A percentile compares a stretch with the other conserved stretches of the same genome.
Conservation (phyloP, 2,113 vertebrate genomes). For the Pontoporia blainvillei region DNA sequence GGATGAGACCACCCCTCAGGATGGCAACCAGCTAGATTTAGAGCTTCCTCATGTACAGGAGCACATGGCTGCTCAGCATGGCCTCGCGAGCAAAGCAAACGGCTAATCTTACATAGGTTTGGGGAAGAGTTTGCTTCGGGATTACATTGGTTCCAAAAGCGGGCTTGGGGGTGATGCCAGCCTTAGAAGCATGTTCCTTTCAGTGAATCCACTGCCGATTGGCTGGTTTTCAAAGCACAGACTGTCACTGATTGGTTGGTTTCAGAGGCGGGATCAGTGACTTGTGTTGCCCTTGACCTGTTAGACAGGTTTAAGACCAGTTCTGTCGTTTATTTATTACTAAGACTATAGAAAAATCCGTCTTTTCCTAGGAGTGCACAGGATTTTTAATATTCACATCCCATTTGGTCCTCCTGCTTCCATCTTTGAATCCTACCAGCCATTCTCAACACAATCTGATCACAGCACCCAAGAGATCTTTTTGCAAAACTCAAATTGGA, state of each 20-base stretch:
- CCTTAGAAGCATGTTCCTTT: neutral
- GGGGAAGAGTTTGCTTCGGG: neutral
- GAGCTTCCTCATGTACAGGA: neutral
- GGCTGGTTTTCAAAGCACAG: neutral
- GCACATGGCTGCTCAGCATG: neutral
- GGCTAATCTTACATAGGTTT: neutral
- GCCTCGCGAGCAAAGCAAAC: neutral
- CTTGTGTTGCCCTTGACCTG: neutral
- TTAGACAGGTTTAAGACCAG: neutral
- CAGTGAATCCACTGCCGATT: neutral
- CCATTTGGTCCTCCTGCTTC: neutral
- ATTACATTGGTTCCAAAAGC: neutral
- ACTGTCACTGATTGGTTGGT: neutral
- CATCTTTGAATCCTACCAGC: neutral
- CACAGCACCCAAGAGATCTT: neutral
- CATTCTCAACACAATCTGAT: neutral
- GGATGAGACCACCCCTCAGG: neutral
- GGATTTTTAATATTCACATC: neutral
- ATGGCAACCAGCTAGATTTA: neutral
- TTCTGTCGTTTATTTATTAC: neutral
- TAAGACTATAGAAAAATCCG: neutral
- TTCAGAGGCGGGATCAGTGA: neutral
- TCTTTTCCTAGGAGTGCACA: neutral
- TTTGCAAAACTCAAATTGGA: neutral
- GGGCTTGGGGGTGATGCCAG: neutral